Percentiles rank a stretch among this genome's conserved stretches.
Conservation (phyloP, 2,113 vertebrate species). For the Mormyrus iriodes region DNA sequence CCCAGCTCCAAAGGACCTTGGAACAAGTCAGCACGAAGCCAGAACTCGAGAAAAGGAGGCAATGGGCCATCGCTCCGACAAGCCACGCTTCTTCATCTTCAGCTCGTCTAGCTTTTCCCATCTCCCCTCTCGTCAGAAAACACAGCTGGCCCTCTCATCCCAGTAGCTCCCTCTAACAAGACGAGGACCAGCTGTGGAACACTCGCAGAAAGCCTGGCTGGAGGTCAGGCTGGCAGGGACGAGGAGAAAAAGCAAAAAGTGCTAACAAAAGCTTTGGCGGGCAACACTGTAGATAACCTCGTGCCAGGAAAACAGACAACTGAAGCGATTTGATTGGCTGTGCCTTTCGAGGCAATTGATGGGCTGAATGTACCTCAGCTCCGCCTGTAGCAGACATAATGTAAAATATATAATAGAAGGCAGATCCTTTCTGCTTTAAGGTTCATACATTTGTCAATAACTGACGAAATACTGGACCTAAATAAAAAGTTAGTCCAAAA, state of each 20-base stretch:
- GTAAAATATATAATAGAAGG: background rate
- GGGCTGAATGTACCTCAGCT: background rate
- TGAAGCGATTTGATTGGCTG: background rate
- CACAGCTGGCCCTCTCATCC: background rate
- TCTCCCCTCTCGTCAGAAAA: background rate
- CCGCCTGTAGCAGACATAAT: background rate
- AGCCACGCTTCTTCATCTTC: background rate
- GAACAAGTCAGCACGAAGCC: background rate
- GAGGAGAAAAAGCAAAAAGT: background rate
- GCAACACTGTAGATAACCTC: background rate
- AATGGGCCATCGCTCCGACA: background rate
- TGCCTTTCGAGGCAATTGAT: background rate
- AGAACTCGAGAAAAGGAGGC: background rate
- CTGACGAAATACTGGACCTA: background rate
- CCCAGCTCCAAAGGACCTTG: background rate
- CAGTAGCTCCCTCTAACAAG: background rate
- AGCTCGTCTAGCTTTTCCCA: background rate
- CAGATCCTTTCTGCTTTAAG: background rate
- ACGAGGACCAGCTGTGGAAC: background rate
- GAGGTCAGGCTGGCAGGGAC: background rate
- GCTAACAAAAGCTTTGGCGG: background rate
- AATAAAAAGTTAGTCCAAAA: background rate
- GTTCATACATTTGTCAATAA: no score
- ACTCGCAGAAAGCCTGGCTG: background rate
- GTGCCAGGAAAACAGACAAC: background rate